Base-by-base conservation (phyloP, 2,113 vertebrate species). In the Micromys minutus region DNA sequence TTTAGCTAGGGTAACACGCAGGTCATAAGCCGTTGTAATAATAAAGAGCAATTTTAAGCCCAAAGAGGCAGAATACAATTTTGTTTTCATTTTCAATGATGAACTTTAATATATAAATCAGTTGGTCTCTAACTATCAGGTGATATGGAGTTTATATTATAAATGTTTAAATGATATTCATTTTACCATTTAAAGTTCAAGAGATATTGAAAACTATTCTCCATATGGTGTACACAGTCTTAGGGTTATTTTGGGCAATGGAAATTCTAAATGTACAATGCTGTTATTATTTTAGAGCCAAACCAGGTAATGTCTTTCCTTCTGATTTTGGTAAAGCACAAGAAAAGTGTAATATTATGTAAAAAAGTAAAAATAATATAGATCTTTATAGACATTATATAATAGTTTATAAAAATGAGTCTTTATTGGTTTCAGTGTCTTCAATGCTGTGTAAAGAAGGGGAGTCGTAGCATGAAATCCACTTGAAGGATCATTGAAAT, bases 301-400 rank as follows among this genome's bases (percentile, higher is more conserved):
- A 90, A 89, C 21, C 34, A 94, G 45, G 75, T 50, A 75, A 63
- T 4, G 31, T 42, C 7, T 92, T 93, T 89, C 19, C 11, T 42
- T 83, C 26, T 61, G 15, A 34, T 93, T 96, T 36, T 96, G 99
- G 98, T 99, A 98, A 99, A 98, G 96, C 97, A 98, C 98, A 96
- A 97, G 52, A 98, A 98, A 99, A 99, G 91, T 98, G 98, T 4
- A 98, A 98, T 21, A 98, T 99, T 63, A 98, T 99, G 97, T 99
- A 99, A 99, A 98, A 99, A 97, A 84, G 71, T 92, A 89, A 96
- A 95, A 47, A 6, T 36, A 76, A 75, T 67, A 79, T 81, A 91
- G 71, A 67, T 74, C 52, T 86, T 50, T 81, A 57, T 31, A 90
- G 29, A 74, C n/a, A 77, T 80, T 85, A 50, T 77, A 85, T 94